Percentiles rank a stretch among this genome's conserved stretches.
Conservation (phyloP, 1,140 invertebrate species). For the Belonocnema kinseyi region DNA sequence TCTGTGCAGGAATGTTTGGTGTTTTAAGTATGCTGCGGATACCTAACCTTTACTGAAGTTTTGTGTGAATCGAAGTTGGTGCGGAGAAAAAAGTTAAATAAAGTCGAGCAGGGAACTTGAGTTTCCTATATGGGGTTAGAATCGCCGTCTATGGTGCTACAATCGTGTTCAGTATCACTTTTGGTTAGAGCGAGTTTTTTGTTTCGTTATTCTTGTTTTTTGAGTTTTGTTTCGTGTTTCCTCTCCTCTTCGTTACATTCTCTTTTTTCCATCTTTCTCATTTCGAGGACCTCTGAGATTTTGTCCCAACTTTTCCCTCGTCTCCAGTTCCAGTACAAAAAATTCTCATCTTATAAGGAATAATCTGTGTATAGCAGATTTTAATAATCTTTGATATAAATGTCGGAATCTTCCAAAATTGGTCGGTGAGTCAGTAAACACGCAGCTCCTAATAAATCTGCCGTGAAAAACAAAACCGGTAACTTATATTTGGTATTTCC, state of each 20-base stretch:
- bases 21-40: background rate
- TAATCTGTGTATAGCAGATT: too few relatives aligned
- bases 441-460: too few relatives aligned
- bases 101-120: background rate
- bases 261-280: background rate
- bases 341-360: too few relatives aligned
- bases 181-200: constrained; percentile 34
- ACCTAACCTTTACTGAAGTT: constrained; percentile 24
- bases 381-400: too few relatives aligned
- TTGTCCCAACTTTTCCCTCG: too few relatives aligned
- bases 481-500: too few relatives aligned
- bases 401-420: too few relatives aligned
- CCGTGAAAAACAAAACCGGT: too few relatives aligned
- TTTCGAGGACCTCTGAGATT: background rate
- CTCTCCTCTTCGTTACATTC: background rate
- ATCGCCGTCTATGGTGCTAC: background rate
- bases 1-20: constrained; percentile 7
- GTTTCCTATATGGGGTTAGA: constrained; percentile 1
- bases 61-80: background rate
- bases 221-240: background rate
- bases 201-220: background rate
- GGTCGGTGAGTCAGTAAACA: too few relatives aligned
- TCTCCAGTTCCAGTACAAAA: constrained; percentile 31
- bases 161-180: constrained; percentile 21
- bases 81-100: background rate